Evolutionary conservation across 2,113 vertebrate genomes (phyloP).

Genomic region (Erinaceus europaeus): DNA sequence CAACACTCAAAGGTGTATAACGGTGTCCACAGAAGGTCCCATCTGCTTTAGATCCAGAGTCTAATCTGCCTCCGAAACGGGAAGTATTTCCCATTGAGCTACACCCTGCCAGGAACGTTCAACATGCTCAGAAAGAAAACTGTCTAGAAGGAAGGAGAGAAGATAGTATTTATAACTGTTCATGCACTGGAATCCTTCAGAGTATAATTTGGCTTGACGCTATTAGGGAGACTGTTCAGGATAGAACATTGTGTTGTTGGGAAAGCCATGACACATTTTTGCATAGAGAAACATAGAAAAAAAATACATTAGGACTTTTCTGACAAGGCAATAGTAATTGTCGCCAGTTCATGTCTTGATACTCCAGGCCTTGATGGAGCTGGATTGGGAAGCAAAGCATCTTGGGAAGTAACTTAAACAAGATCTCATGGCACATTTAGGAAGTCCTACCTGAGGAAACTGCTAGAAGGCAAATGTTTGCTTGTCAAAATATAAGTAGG

Average conservation of each 20-base stretch:
- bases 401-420: too few relatives aligned
- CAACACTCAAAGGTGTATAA: not conserved
- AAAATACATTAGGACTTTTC: too few relatives aligned
- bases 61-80: conserved; percentile 3
- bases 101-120: not conserved
- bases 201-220: not conserved
- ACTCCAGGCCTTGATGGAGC: too few relatives aligned
- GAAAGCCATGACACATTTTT: too few relatives aligned
- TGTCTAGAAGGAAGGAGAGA: not conserved
- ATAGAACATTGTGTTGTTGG: not conserved
- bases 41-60: not conserved
- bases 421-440: too few relatives aligned
- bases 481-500: not conserved
- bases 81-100: not conserved
- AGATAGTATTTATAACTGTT: not conserved
- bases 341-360: too few relatives aligned
- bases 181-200: not conserved
- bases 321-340: too few relatives aligned
- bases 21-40: not conserved
- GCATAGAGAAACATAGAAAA: too few relatives aligned
- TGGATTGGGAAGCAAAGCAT: too few relatives aligned
- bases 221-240: not conserved
- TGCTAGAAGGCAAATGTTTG: not conserved
- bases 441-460: too few relatives aligned
- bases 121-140: not conserved